Conservation (phyloP, 2,113 vertebrate genomes). For the Dicerorhinus sumatrensis region DNA sequence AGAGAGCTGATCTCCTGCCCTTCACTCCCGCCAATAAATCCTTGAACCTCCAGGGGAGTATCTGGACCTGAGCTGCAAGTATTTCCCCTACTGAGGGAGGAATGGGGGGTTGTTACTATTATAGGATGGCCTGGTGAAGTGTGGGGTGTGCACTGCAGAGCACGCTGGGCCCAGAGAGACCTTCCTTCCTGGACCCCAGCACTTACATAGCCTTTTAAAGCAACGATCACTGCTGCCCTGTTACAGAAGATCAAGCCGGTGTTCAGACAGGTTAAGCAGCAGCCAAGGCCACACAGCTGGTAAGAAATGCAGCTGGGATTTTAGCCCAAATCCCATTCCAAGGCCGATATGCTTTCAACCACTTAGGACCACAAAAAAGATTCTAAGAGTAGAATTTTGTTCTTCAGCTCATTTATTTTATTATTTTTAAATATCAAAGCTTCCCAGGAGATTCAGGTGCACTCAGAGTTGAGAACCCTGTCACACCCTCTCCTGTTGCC, state of each 20-base stretch:
- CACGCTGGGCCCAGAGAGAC: background rate
- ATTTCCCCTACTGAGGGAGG: background rate
- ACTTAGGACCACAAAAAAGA: background rate
- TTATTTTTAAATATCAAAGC: background rate
- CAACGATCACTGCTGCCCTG: background rate
- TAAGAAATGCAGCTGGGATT: background rate
- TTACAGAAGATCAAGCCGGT: background rate
- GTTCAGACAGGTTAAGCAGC: background rate
- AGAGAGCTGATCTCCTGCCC: background rate
- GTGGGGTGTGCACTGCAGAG: background rate
- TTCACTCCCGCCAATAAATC: background rate
- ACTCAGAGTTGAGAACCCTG: background rate
- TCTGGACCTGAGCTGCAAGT: background rate
- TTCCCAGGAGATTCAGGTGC: background rate
- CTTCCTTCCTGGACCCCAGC: background rate
- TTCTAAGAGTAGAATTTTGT: background rate
- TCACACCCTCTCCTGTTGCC: too few species aligned
- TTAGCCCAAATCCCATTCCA: background rate
- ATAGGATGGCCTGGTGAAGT: background rate
- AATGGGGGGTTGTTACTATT: background rate
- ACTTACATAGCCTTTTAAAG: background rate
- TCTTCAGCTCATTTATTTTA: background rate
- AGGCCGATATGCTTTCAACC: background rate
- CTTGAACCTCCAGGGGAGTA: background rate
- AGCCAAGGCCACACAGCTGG: background rate